phyloP scores from a whole-genome alignment of 2,113 vertebrate species.

The Tenrec ecaudatus region DNA sequence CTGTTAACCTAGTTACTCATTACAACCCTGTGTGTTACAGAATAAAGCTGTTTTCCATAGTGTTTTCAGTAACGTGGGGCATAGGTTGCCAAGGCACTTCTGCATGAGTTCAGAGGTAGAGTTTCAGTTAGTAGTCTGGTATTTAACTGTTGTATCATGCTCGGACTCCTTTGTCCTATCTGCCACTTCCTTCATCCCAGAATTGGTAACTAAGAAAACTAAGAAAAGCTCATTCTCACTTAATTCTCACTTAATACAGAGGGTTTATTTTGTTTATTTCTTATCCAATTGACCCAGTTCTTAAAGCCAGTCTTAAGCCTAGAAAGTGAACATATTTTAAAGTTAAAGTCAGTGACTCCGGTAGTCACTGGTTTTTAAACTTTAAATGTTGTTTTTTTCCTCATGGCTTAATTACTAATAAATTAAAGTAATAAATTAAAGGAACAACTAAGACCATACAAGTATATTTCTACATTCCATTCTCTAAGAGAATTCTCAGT shows the following conservation, averaged over 20 bases:
- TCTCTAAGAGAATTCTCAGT: constrained; percentile 42
- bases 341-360: not conserved
- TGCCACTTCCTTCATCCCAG: not conserved
- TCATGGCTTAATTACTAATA: constrained; percentile 7
- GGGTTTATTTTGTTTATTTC: constrained; percentile 26
- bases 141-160: not conserved
- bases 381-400: not conserved
- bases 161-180: not conserved
- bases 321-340: not conserved
- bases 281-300: not conserved
- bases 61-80: too few species aligned
- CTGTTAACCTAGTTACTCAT: not conserved
- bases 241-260: constrained; percentile 2
- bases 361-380: not conserved
- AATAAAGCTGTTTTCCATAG: not conserved
- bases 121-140: not conserved
- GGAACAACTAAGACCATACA: not conserved
- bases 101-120: too few species aligned
- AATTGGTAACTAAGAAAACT: constrained; percentile 9
- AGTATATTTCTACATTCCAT: not conserved
- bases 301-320: not conserved
- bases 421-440: constrained; percentile 56
- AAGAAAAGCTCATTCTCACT: not conserved
- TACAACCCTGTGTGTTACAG: not conserved
- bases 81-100: not conserved